A percentile compares a stretch with the other conserved stretches of the same genome.
Evolutionary conservation across 2,113 vertebrate genomes (phyloP).

Genomic region (Cygnus atratus): DNA sequence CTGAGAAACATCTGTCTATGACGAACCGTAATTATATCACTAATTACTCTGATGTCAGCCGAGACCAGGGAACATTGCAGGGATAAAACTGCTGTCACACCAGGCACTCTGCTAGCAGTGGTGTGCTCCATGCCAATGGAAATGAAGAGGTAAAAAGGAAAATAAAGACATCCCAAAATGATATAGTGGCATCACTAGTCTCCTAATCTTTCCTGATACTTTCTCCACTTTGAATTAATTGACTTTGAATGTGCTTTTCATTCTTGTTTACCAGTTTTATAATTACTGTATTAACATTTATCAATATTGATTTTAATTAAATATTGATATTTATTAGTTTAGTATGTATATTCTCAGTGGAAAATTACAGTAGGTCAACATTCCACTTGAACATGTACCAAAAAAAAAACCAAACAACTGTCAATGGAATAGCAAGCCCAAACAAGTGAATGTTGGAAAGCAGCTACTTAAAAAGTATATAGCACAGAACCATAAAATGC

Average conservation of each 20-base stretch:
- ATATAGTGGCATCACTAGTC: not conserved
- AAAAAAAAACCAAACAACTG: not conserved
- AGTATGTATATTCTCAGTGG: not conserved
- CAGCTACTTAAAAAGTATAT: not conserved
- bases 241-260: not conserved
- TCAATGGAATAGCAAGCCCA: not conserved
- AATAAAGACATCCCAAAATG: not conserved
- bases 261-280: not conserved
- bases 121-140: not conserved
- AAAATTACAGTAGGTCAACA: not conserved
- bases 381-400: not conserved
- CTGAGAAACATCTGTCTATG: not conserved
- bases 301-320: constrained; percentile 25
- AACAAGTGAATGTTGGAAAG: not conserved
- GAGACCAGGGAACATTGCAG: not conserved
- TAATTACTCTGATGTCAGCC: not conserved
- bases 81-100: not conserved
- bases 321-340: constrained; percentile 24
- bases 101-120: not conserved
- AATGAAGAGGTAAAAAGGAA: not conserved
- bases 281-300: constrained; percentile 13
- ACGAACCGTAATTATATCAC: not conserved
- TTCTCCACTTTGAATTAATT: not conserved
- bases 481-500: not conserved
- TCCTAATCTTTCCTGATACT: not conserved